These are phyloP conservation scores for Atrichornis clamosus DNA, from an alignment of 2,113 vertebrate genomes.

Conservation along the genomic window DNA sequence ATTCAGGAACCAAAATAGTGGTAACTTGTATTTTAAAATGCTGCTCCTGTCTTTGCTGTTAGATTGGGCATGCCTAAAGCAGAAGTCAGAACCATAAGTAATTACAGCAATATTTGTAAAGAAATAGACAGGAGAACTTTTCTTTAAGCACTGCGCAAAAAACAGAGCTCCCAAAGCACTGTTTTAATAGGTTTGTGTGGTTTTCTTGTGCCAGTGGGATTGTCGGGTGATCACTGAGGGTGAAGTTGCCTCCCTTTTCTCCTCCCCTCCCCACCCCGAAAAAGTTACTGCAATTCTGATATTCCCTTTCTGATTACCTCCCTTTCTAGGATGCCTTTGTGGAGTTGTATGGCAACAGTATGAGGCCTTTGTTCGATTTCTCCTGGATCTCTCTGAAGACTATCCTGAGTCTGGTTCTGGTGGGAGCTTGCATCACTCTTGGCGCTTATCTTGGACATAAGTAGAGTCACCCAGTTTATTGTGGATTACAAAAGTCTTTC, in stretches of 20 bases:
- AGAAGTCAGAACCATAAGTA: background rate
- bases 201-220: rapidly evolving
- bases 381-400: constrained; percentile 96
- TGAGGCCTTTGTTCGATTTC: constrained; percentile 86
- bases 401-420: constrained; percentile 89
- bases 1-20: background rate
- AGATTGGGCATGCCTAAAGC: background rate
- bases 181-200: background rate
- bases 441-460: constrained; percentile 95
- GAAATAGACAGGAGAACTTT: background rate
- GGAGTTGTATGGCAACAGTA: constrained; percentile 88
- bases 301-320: background rate
- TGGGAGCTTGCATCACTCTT: constrained; percentile 94
- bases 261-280: background rate
- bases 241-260: background rate
- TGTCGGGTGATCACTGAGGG: background rate
- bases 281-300: constrained; percentile 13
- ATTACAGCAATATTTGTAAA: background rate
- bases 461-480: constrained; percentile 73
- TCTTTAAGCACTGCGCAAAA: background rate
- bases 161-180: background rate
- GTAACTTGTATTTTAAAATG: background rate
- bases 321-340: constrained; percentile 89
- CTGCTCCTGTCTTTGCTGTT: background rate
- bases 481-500: constrained; percentile 67